Evolutionary conservation across 2,888 invertebrate genomes (phyloP).

Genomic region (Drosophila limbata): DNA sequence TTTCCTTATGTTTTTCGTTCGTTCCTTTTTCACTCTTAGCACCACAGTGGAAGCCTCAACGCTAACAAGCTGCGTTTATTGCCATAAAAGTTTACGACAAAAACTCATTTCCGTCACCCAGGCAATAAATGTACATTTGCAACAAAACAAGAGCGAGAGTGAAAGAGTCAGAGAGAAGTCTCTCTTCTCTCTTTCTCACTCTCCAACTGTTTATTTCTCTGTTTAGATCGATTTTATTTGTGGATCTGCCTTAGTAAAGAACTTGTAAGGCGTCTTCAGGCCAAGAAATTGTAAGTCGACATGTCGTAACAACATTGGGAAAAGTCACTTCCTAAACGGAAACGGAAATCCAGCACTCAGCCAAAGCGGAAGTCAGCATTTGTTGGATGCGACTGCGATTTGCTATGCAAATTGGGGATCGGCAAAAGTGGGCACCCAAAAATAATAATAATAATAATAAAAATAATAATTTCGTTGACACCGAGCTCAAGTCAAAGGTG

Average conservation of each 20-base stretch:
- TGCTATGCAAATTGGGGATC: slow-evolving; percentile 51
- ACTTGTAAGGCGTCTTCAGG: slow-evolving; percentile 7
- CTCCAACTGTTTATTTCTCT: background rate
- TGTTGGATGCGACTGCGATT: slow-evolving; percentile 49
- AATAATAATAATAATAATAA: slow-evolving; percentile 41
- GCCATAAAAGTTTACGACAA: slow-evolving; percentile 81
- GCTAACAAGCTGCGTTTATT: slow-evolving; percentile 72
- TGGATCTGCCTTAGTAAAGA: slow-evolving; percentile 33
- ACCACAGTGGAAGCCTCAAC: slow-evolving; percentile 28
- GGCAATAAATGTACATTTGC: slow-evolving; percentile 70
- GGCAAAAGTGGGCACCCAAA: slow-evolving; percentile 10
- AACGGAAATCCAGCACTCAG: slow-evolving; percentile 71
- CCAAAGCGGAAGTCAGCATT: slow-evolving; percentile 66
- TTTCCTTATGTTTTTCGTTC: slow-evolving; percentile 19
- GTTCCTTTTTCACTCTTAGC: slow-evolving; percentile 15
- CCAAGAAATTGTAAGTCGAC: slow-evolving; percentile 9
- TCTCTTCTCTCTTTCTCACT: background rate
- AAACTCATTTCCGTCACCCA: slow-evolving; percentile 78
- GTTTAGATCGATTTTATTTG: slow-evolving; percentile 42
- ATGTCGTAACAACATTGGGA: slow-evolving; percentile 30
- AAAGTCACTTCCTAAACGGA: slow-evolving; percentile 49
- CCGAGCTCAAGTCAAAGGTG: background rate
- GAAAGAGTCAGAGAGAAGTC: background rate
- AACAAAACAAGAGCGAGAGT: slow-evolving; percentile 27
- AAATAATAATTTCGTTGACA: slow-evolving; percentile 67